Evolutionary conservation across 2,888 invertebrate species (phyloP), one percentile per base, ranked within the genome.

Genomic region (Uloborus plumipes): DNA sequence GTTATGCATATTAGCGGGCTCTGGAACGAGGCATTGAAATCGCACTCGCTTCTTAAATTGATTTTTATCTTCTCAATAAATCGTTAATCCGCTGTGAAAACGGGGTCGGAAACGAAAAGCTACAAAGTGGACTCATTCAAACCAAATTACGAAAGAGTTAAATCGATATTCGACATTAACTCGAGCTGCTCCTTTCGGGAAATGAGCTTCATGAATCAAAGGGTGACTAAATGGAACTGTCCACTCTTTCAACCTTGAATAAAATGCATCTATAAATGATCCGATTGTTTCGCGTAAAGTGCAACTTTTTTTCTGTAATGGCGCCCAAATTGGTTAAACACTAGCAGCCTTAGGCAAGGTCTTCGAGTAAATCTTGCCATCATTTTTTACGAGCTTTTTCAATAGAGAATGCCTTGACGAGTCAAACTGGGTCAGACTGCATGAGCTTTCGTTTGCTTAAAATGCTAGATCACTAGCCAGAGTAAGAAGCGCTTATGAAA

Each of bases 271-370:
- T 59, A 59, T 58, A 79, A 79, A 79, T 67, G 79, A 72, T 79
- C 66, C 72, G 72, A 79, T 79, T 79, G 79, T 79, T 79, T 79
- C 66, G 53, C 59, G 55, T 64, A 71, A 70, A 77, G 66, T 58
- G 55, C 69, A 22, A 61, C 55, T 65, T 55, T 73, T 79, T 67
- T 72, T 53, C 50, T 18, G 51, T 71, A 77, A 77, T 77, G 61
- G 69, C 71, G 53, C 72, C 72, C 66, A 79, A 79, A 79, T 79
- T 79, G 78, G 67, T 70, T 71, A 78, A 71, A 58, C 71, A 65
- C 64, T 62, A 39, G 49, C 16, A 18, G 72, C 72, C 39, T 4
- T 9, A 39, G 66, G 79, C 79, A 79, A 79, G 79, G 79, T 72
- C 72, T 67, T 55, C 70, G 65, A 73, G 59, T 22, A 79, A 79